Evolutionary conservation across 2,888 invertebrate species (phyloP).

Genomic region (Sminthurinus aureus): DNA sequence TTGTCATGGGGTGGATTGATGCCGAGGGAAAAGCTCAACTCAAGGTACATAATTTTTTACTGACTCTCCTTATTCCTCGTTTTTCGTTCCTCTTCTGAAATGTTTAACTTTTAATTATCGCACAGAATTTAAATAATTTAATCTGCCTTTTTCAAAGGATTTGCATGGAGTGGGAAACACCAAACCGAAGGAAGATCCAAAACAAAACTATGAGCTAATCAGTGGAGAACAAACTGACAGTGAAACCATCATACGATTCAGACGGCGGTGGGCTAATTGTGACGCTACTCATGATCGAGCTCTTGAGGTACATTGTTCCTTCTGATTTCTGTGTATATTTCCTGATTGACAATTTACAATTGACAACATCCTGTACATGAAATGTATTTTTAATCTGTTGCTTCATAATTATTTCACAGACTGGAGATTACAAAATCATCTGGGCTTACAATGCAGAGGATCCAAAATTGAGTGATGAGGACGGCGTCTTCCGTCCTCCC

Average conservation of each 20-base stretch:
- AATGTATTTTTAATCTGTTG: not conserved
- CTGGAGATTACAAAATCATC: conserved; percentile 23
- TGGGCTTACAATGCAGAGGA: conserved; percentile 38
- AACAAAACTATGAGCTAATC: conserved; percentile 61
- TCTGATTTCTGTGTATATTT: not conserved
- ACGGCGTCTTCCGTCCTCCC: conserved; percentile 20
- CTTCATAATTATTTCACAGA: not conserved
- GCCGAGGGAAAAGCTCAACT: conserved; percentile 61
- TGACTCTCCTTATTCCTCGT: no score
- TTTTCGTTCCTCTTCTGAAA: not conserved
- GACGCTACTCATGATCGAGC: conserved; percentile 56
- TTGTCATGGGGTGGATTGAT: conserved; percentile 90
- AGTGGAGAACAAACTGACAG: conserved; percentile 60
- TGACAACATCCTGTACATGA: not conserved
- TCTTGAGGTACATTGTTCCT: conserved; percentile 36
- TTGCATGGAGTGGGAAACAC: conserved; percentile 58
- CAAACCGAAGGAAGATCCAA: conserved; percentile 60
- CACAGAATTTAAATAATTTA: conserved; percentile 5
- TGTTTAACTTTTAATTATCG: no score
- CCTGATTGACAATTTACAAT: not conserved
- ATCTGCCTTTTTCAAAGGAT: conserved; percentile 59
- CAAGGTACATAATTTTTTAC: conserved; percentile 14
- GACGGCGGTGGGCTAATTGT: conserved; percentile 62
- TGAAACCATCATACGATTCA: conserved; percentile 61
- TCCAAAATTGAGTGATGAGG: conserved; percentile 23